Evolutionary conservation across 2,113 vertebrate species (phyloP).

Genomic region (Colistium nudipinnis): DNA sequence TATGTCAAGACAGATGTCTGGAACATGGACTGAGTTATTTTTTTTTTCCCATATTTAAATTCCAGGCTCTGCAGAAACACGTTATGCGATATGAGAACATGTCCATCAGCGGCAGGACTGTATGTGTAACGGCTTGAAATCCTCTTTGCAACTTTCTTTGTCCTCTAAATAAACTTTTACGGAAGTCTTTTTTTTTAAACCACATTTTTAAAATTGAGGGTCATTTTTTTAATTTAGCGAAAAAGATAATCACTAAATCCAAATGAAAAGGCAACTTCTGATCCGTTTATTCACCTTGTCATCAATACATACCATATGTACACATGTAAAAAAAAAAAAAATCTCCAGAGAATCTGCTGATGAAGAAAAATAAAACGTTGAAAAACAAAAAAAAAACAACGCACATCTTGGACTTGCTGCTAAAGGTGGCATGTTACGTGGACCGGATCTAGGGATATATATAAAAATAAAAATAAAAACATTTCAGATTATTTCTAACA

Average conservation of each 20-base stretch:
- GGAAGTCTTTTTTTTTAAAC: no score
- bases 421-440: slow-evolving; percentile 12
- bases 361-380: background rate
- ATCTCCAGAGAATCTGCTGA: slow-evolving; percentile 13
- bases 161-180: background rate
- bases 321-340: slow-evolving; percentile 57
- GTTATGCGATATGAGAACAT: no score
- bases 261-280: slow-evolving; percentile 64
- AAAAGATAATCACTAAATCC: background rate
- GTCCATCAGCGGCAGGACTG: no score
- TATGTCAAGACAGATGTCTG: background rate
- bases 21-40: background rate
- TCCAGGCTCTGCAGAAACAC: slow-evolving; percentile 48
- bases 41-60: slow-evolving; percentile 2
- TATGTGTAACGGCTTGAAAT: background rate
- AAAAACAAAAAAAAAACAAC: slow-evolving; percentile 10
- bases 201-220: no score
- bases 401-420: slow-evolving; percentile 1
- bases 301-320: slow-evolving; percentile 57
- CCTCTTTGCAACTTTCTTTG: background rate
- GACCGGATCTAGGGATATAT: slow-evolving; percentile 10
- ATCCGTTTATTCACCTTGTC: slow-evolving; percentile 68
- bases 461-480: slow-evolving; percentile 46
- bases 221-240: background rate
- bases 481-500: slow-evolving; percentile 1